A percentile compares a stretch with the other conserved stretches of the same genome.
Evolutionary conservation across 2,888 invertebrate species (phyloP).

Genomic region (Dynastes maya): DNA sequence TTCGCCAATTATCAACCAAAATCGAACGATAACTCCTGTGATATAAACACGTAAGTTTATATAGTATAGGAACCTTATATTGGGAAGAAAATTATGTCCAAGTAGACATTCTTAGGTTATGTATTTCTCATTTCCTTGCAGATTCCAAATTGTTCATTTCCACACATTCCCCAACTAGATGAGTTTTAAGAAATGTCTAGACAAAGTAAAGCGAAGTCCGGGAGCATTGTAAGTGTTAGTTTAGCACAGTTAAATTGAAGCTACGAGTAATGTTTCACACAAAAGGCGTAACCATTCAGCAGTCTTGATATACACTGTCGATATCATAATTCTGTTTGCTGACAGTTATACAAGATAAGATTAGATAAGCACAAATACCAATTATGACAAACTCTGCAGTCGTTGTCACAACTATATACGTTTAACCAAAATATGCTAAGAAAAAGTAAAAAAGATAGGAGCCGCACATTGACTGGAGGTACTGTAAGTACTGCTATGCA

Average conservation of each 20-base stretch:
- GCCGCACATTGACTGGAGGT: conserved; percentile 44
- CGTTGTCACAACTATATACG: not conserved
- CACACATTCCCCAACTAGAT: conserved; percentile 42
- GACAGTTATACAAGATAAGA: conserved; percentile 21
- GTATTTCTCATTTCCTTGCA: conserved; percentile 33
- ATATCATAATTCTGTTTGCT: conserved; percentile 21
- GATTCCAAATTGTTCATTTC: conserved; percentile 45
- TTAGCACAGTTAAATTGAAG: not conserved
- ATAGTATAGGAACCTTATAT: not conserved
- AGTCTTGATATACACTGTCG: not conserved
- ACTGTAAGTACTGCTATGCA: conserved; percentile 32
- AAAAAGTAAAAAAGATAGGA: conserved; percentile 37
- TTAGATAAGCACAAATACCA: not conserved
- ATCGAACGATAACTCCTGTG: conserved; percentile 27
- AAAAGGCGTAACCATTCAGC: not conserved
- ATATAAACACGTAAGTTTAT: conserved; percentile 40
- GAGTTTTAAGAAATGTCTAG: conserved; percentile 73
- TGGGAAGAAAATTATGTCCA: not conserved
- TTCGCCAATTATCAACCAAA: not conserved
- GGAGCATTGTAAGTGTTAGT: conserved; percentile 74
- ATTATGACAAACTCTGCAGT: no score
- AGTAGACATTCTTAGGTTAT: conserved; percentile 30
- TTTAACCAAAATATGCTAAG: conserved; percentile 21
- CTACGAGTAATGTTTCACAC: not conserved
- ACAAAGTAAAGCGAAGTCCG: conserved; percentile 78